Base-by-base conservation (phyloP, 2,797 vertebrate species). In the Diglossa cyanea region DNA sequence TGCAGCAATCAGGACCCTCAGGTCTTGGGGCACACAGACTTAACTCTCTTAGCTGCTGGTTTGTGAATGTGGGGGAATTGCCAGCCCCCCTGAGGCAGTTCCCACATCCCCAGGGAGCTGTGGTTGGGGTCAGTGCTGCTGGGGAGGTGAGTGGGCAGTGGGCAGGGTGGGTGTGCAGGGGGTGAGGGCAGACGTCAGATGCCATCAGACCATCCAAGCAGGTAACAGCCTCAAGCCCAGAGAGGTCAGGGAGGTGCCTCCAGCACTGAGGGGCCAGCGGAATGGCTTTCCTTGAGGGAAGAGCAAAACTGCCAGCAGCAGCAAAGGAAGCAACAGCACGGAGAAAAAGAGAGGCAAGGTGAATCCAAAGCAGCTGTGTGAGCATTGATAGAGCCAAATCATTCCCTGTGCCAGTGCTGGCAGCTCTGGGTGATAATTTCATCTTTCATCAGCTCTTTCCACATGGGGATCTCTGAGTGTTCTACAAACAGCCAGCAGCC, bases 101-200 rank as follows among this genome's bases (percentile, higher is more conserved):
- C 63, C 63, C 16, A 4, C 44, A 21, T 21, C 37, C 33, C 68
- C 21, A 2, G 1, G 4, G 30, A 28, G 33, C 3, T 9, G 40
- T 15, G 24, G 4, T 8, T 1, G 3, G 33, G 51, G 74, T 55
- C 65, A 61, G 70, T 2, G 28, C 45, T 80, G 60, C 73, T 51
- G 51, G 1, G 0, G 2, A 19, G 17, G 33, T 0, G 0, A 42
- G 13, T 0, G 2, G 57, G 37, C 53, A 25, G 45, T 1, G 8
- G 81, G 55, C 20, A 51, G 66, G 40, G 44, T 5, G 45, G n/a
- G 45, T 1, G 51, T 26, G 53, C 57, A 53, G 72, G 50, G 53
- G 35, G 23, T 20, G 40, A 44, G 0, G 4, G 80, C 57, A 60
- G 15, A n/a, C 1, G 18, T 68, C 44, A 58, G 81, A 95, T 96